Conservation (phyloP, 2,113 vertebrate genomes). For the Malurus alboscapulatus region DNA sequence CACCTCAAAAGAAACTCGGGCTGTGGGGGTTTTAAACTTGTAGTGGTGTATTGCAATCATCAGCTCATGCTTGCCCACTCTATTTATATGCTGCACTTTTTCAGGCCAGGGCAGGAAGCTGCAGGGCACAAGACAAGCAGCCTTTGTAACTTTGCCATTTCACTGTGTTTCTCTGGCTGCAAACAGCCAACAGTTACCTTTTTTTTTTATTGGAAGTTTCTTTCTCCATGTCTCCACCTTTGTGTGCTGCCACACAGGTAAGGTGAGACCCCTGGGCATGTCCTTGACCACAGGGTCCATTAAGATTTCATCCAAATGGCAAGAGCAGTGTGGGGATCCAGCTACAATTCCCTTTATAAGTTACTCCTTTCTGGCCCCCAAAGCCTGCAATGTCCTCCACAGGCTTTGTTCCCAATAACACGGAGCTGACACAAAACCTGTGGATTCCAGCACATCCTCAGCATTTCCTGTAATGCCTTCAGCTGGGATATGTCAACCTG, state of each 20-base stretch:
- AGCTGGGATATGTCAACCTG: background rate
- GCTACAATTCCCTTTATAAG: background rate
- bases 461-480: background rate
- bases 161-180: background rate
- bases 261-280: background rate
- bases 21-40: background rate
- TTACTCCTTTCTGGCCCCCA: background rate
- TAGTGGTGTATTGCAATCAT: background rate
- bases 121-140: background rate
- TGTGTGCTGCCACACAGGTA: fast-evolving
- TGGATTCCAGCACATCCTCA: background rate
- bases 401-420: background rate
- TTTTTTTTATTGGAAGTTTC: background rate
- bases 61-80: background rate
- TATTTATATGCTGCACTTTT: conserved; percentile 13
- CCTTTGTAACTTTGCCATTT: background rate
- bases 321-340: background rate
- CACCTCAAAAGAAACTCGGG: background rate
- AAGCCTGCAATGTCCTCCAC: background rate
- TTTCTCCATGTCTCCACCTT: background rate
- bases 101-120: background rate
- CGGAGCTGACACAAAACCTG: background rate
- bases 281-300: fast-evolving
- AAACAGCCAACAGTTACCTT: background rate
- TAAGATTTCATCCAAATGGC: background rate